Evolutionary conservation across 2,797 vertebrate genomes (phyloP), one percentile per base, ranked within the genome.

Genomic region (Kryptopterus vitreolus): DNA sequence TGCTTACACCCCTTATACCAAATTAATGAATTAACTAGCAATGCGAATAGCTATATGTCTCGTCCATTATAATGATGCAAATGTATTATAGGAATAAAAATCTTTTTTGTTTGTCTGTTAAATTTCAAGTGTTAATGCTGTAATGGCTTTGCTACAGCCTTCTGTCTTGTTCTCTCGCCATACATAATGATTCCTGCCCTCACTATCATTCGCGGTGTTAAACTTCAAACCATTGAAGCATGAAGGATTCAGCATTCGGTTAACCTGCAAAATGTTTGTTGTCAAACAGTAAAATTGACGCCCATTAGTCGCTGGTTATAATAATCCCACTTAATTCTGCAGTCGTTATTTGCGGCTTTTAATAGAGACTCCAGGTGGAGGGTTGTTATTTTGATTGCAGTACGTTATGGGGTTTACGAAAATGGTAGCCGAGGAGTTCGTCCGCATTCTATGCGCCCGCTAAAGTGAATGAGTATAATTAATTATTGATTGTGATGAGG

Each of bases 401-500:
- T 4, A 22, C 3, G 15, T 53, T 2, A 29, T 29, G 66, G 20
- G 12, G 7, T 38, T 73, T 73, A 38, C 38, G 10, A 57, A 43
- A 73, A 73, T 38, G 11, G n/a, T 16, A 58, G 33, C 53, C 2
- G 33, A 57, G 3, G 13, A n/a, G 0, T 15, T 35, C 22, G 55
- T 57, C 3, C 1, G 10, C 18, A 53, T 33, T 38, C 7, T 57
- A 24, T 57, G 22, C 13, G 31, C 52, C 24, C 8, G 13, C n/a
- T 55, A 55, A 72, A 72, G 55, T 10, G 1, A 48, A 69, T 29
- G 26, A 70, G 26, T 24, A 15, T 57, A 53, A 71, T 73, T 57
- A 73, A 73, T 73, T 57, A 73, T 43, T 73, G 53, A 58, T 73
- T 58, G 22, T 9, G 22, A 58, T 58, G 38, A 43, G 22, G 13